Conservation (phyloP, 2,113 vertebrate species). For the Oncorhynchus tshawytscha region DNA sequence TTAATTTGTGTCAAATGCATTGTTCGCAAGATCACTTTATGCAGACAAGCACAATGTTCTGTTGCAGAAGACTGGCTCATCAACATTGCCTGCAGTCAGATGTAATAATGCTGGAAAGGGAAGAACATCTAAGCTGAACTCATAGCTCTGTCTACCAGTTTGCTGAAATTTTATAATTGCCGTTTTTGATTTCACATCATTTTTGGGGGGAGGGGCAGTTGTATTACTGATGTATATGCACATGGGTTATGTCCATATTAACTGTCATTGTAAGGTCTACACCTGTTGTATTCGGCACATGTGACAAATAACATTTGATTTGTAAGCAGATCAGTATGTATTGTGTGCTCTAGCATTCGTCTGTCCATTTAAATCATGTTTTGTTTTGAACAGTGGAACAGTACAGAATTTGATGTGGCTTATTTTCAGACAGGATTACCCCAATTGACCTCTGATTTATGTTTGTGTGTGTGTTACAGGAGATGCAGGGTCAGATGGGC, state of each 20-base stretch:
- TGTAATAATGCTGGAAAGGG: background rate
- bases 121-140: background rate
- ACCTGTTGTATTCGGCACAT: no score
- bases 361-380: no score
- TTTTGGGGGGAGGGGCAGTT: background rate
- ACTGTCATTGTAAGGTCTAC: background rate
- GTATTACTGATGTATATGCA: background rate
- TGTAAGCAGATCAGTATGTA: background rate
- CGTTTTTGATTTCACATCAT: background rate
- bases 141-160: background rate
- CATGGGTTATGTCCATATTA: background rate
- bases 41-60: background rate
- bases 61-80: background rate
- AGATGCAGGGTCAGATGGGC: conserved; percentile 68
- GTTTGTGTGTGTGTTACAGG: conserved; percentile 52
- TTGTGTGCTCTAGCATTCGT: conserved; percentile 4
- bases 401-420: no score
- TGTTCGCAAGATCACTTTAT: background rate
- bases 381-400: background rate
- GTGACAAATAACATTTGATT: no score
- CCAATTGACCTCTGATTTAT: conserved; percentile 29
- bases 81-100: background rate
- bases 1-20: background rate
- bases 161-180: background rate
- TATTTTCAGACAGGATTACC: background rate